Evolutionary conservation across 2,797 vertebrate genomes (phyloP).

Genomic region (Notolepis coatsorum): DNA sequence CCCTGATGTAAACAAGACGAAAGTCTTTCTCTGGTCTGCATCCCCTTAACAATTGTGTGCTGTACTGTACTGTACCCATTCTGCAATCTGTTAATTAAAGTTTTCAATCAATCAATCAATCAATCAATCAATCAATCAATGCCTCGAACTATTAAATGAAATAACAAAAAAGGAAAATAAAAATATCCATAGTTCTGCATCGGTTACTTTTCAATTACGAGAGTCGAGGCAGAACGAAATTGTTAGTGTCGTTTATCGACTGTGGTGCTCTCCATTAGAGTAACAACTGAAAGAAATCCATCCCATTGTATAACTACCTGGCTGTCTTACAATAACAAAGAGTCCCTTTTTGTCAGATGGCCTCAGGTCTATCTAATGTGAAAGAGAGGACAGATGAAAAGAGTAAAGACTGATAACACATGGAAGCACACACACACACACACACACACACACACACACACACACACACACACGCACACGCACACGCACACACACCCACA

Average conservation of each 20-base stretch:
- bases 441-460: conserved; percentile 53
- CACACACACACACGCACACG: conserved; percentile 24
- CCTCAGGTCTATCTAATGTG: conserved; percentile 65
- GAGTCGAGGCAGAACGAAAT: conserved; percentile 90
- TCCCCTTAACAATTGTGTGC: too few species aligned
- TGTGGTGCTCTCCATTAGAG: conserved; percentile 89
- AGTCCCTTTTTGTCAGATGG: conserved; percentile 82
- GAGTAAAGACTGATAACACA: conserved; percentile 47
- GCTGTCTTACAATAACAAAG: conserved; percentile 89
- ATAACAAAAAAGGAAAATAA: conserved; percentile 73
- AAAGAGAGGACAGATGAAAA: conserved; percentile 67
- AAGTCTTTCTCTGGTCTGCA: too few species aligned
- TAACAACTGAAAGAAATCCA: conserved; percentile 87
- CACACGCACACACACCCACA: too few species aligned
- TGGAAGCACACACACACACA: conserved; percentile 33
- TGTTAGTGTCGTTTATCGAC: conserved; percentile 93
- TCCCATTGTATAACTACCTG: conserved; percentile 90
- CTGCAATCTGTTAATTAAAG: too few species aligned
- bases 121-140: too few species aligned
- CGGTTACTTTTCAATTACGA: conserved; percentile 93
- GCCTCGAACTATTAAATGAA: conserved; percentile 78
- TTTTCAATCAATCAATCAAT: too few species aligned
- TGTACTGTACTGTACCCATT: too few species aligned
- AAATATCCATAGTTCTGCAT: conserved; percentile 85
- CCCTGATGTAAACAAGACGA: too few species aligned